These are phyloP conservation scores for Oscheius sp. DNA, from an alignment of 2,888 invertebrate species.

Conservation along the genomic window DNA sequence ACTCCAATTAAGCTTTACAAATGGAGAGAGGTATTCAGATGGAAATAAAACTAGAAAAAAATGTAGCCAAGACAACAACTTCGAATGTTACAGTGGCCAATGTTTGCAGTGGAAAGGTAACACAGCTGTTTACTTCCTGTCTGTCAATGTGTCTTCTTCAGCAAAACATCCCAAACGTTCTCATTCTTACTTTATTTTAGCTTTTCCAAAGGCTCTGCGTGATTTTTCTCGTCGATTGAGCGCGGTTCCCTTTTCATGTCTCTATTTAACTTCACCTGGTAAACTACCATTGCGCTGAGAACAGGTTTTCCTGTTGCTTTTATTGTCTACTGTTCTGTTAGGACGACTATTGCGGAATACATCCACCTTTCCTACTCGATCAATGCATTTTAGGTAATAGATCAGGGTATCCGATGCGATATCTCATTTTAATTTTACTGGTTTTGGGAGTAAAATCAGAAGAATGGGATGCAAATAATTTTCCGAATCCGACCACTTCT, in stretches of 20 bases:
- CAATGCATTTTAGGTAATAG: too few species aligned
- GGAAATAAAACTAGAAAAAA: not conserved
- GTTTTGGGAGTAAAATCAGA: slow-evolving; percentile 19
- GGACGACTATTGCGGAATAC: not conserved
- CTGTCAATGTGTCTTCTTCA: not conserved
- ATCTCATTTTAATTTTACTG: slow-evolving; percentile 40
- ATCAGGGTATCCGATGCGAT: slow-evolving; percentile 26
- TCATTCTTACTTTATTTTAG: not conserved
- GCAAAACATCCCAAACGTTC: not conserved
- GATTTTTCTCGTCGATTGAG: not conserved
- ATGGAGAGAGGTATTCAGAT: slow-evolving; percentile 6
- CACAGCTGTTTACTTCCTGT: slow-evolving; percentile 16
- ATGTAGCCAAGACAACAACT: not conserved
- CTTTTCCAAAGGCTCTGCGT: not conserved
- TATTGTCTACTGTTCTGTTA: not conserved
- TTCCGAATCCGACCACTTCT: slow-evolving; percentile 66
- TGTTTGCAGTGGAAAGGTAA: slow-evolving; percentile 16
- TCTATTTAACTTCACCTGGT: slow-evolving; percentile 1
- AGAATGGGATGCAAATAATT: slow-evolving; percentile 67
- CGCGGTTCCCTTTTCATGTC: not conserved
- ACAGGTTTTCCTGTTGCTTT: slow-evolving; percentile 10
- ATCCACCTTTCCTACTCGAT: not conserved
- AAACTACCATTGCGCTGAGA: not conserved
- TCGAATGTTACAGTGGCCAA: slow-evolving; percentile 15
- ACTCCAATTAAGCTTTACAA: not conserved